Conservation (phyloP, 1,140 invertebrate genomes). For the Drosophila ohnishii region DNA sequence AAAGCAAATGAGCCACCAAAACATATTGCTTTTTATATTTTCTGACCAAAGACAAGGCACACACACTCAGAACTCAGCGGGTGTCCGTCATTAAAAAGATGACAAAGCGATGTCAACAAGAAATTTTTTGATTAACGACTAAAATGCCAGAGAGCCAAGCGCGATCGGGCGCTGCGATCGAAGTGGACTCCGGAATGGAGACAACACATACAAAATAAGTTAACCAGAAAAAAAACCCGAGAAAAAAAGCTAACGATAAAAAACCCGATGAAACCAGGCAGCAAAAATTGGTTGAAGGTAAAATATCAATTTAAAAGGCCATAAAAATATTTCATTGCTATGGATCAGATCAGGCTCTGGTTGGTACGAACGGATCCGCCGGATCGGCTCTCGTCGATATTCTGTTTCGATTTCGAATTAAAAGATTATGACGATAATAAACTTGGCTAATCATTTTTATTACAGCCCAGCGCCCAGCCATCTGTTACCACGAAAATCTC, state of each 20-base stretch:
- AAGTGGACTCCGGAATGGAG: slow-evolving; percentile 25
- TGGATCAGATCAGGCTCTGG: slow-evolving; percentile 35
- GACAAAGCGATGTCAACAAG: slow-evolving; percentile 75
- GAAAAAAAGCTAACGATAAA: slow-evolving; percentile 40
- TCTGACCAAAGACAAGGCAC: not conserved
- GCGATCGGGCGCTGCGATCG: slow-evolving; percentile 29
- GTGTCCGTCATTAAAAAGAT: slow-evolving; percentile 74
- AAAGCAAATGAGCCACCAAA: slow-evolving; percentile 28
- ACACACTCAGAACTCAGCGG: slow-evolving; percentile 61
- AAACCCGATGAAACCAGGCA: slow-evolving; percentile 47
- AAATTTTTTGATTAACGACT: slow-evolving; percentile 78
- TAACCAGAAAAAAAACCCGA: slow-evolving; percentile 36
- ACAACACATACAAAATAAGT: slow-evolving; percentile 44
- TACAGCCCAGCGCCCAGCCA: slow-evolving; percentile 48
- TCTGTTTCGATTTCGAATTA: slow-evolving; percentile 77
- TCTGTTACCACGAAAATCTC: slow-evolving; percentile 63
- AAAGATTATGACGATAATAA: slow-evolving; percentile 81
- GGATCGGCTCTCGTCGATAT: slow-evolving; percentile 57
- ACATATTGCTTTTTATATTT: slow-evolving; percentile 12
- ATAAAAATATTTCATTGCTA: slow-evolving; percentile 74
- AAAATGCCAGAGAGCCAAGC: slow-evolving; percentile 52
- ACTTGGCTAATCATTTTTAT: slow-evolving; percentile 82
- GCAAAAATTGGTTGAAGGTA: slow-evolving; percentile 71
- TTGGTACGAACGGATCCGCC: not conserved
- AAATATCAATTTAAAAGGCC: slow-evolving; percentile 77